A percentile compares a stretch with the other conserved stretches of the same genome.
Evolutionary conservation across 2,113 vertebrate genomes (phyloP).

Genomic region (Cebidichthys violaceus): DNA sequence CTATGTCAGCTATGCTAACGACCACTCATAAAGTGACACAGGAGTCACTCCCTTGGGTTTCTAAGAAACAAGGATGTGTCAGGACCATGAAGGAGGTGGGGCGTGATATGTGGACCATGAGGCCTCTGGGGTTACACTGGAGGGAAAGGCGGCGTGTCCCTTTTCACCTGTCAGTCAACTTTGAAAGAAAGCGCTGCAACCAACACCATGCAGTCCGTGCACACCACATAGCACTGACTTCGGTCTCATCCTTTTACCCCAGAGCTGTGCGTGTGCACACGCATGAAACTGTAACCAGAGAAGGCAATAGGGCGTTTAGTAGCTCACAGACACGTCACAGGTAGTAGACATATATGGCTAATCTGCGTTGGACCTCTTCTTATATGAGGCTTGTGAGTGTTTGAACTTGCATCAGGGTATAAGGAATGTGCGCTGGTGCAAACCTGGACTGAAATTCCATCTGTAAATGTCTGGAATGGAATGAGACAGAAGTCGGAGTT

Average conservation of each 20-base stretch:
- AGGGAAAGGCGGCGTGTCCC: constrained; percentile 20
- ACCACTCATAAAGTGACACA: constrained; percentile 42
- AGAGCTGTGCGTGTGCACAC: not conserved
- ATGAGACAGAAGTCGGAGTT: constrained; percentile 28
- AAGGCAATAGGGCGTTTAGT: not conserved
- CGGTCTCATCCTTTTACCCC: not conserved
- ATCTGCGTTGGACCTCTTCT: not conserved
- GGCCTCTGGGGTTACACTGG: constrained; percentile 27
- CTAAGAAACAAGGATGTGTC: constrained; percentile 35
- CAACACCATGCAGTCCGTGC: not conserved
- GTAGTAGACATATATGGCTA: not conserved
- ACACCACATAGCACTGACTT: not conserved
- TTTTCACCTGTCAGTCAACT: constrained; percentile 43
- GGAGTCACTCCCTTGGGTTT: constrained; percentile 26
- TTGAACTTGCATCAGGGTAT: constrained; percentile 58
- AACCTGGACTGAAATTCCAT: constrained; percentile 36
- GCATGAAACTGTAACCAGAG: constrained; percentile 27
- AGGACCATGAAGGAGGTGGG: constrained; percentile 7
- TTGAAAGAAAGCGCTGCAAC: not conserved
- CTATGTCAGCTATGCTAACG: constrained; percentile 29
- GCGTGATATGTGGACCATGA: not conserved
- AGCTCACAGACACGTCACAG: not conserved
- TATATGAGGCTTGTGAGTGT: constrained; percentile 39
- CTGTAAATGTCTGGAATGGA: constrained; percentile 54
- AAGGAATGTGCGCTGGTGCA: constrained; percentile 60